Evolutionary conservation across 2,888 invertebrate species (phyloP).

Genomic region (Hylaea fasciaria): DNA sequence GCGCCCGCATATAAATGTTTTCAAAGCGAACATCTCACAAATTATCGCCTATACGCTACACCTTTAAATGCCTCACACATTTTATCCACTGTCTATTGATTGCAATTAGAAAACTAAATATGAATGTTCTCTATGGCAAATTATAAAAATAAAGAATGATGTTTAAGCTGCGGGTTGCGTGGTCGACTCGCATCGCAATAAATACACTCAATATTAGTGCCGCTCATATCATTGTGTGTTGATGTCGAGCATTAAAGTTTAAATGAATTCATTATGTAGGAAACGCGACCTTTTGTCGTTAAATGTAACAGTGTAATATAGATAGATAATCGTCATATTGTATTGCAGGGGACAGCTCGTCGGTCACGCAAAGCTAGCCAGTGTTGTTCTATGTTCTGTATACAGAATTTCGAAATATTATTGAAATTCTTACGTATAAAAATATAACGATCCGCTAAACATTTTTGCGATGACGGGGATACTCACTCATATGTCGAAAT

Average conservation of each 20-base stretch:
- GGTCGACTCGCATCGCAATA: slow-evolving; percentile 53
- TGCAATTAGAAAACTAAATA: slow-evolving; percentile 53
- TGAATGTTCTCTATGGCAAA: slow-evolving; percentile 49
- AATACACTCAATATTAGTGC: slow-evolving; percentile 57
- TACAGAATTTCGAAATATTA: too few species aligned
- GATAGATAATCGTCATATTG: slow-evolving; percentile 51
- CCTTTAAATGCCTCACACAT: slow-evolving; percentile 48
- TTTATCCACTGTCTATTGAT: slow-evolving; percentile 41
- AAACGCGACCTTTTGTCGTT: slow-evolving; percentile 55
- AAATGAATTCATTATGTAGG: slow-evolving; percentile 62
- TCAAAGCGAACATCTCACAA: slow-evolving; percentile 50
- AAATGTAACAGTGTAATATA: slow-evolving; percentile 47
- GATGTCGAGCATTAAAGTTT: slow-evolving; percentile 54
- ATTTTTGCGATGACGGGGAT: too few species aligned
- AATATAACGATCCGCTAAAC: too few species aligned
- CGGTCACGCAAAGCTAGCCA: slow-evolving; percentile 56
- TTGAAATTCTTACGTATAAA: too few species aligned
- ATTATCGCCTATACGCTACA: slow-evolving; percentile 49
- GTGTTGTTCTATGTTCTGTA: slow-evolving; percentile 15
- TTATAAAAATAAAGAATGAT: slow-evolving; percentile 51
- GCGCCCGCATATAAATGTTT: slow-evolving; percentile 60
- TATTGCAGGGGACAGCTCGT: slow-evolving; percentile 44
- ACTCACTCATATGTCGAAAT: too few species aligned
- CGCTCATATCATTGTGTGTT: slow-evolving; percentile 49
- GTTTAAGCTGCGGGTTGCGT: slow-evolving; percentile 51